Base-by-base conservation (phyloP, 2,888 invertebrate genomes). In the Spilosoma lubricipeda region DNA sequence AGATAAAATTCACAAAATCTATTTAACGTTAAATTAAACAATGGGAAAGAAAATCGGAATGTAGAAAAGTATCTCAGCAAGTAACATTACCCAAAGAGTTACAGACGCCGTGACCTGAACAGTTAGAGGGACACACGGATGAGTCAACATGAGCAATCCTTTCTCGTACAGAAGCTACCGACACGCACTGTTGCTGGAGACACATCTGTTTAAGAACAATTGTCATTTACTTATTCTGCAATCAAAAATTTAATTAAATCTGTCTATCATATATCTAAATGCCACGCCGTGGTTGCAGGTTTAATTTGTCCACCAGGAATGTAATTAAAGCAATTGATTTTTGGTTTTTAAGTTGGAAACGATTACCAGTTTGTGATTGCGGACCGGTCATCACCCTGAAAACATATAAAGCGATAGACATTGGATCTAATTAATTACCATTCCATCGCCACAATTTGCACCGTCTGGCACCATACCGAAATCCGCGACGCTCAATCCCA, bases 381-480 rank as follows among this genome's bases (percentile, higher is more conserved):
- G 33, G 33, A 33, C 33, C 33, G 33, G 33, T 33, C 33, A 33
- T 18, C 48, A 48, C 18, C 48, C 11, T 0, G 4, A 48, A 18
- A 20, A 18, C 48, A 36, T 3, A 23, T 18, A n/a, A 39, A 39
- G 7, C 11, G n/a, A 42, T 42, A 42, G 39, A 67, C 8, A 20
- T 3, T 45, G 3, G 18, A 30, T 20, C 7, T 36, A 48, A 66
- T 20, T 23, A 33, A 18, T 27, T 92, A 98, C 98, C 97, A 97
- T 98, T 75, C 97, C 97, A 5, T 97, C 96, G 0, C 98, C 99
- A 92, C 99, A 99, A 87, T 97, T 97, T 2, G 99, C 98, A 0
- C 99, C 99, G 89, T 99, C 98, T 0, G 99, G 99, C 0, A 98
- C 98, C 87, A 99, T 96, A 0, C 99, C 99, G 0, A 99, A 99